phyloP scores from a whole-genome alignment of 2,888 invertebrate genomes.

The Lamellibrachia columna region DNA sequence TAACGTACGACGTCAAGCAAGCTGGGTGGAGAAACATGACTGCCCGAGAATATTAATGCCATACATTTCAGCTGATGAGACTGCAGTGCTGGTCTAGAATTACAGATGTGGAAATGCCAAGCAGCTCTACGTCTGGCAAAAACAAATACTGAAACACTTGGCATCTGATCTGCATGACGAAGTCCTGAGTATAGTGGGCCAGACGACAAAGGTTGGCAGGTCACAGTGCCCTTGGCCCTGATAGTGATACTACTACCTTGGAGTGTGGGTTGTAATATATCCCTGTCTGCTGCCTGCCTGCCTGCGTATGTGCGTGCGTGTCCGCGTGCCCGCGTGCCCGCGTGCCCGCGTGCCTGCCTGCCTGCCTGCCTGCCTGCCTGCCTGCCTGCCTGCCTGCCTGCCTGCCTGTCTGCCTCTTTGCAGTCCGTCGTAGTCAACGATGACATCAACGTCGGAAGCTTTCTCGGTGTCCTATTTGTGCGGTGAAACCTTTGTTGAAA shows the following conservation, averaged over 20 bases:
- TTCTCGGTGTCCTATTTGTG: too few relatives aligned
- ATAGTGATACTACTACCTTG: not conserved
- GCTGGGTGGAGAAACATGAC: not conserved
- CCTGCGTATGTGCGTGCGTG: too few relatives aligned
- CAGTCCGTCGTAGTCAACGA: too few relatives aligned
- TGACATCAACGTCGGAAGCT: too few relatives aligned
- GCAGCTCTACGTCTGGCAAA: not conserved
- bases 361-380: too few relatives aligned
- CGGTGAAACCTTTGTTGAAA: too few relatives aligned
- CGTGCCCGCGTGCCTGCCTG: too few relatives aligned
- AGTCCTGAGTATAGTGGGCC: not conserved
- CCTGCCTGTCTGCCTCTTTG: too few relatives aligned
- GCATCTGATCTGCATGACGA: not conserved
- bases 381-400: too few relatives aligned
- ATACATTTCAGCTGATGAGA: not conserved
- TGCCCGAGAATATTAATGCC: not conserved
- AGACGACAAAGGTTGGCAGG: not conserved
- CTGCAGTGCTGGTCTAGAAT: not conserved
- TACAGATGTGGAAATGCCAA: not conserved
- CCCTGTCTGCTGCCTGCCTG: not conserved
- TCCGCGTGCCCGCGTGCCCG: too few relatives aligned
- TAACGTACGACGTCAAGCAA: not conserved
- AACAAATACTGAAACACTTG: not conserved
- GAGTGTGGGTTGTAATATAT: not conserved
- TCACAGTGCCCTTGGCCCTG: not conserved